Conservation (phyloP, 1,140 invertebrate species). For the Steinernema feltiae region DNA sequence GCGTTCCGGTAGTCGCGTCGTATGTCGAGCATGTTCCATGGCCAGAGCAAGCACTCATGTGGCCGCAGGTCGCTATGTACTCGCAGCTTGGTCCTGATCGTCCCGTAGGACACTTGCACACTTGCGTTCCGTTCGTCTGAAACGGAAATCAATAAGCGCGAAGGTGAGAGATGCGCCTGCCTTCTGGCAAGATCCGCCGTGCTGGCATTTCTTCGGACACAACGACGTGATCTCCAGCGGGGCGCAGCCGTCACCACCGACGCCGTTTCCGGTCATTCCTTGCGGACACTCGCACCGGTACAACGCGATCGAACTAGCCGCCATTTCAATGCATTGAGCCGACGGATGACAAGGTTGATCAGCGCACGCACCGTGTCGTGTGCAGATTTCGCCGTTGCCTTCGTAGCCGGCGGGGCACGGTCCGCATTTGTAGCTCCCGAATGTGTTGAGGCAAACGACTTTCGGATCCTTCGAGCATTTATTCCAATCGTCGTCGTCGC, state of each 20-base stretch:
- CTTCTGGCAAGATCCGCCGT: constrained; percentile 52
- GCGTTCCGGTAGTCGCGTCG: background rate
- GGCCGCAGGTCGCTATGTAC: constrained; percentile 25
- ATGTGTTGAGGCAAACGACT: constrained; percentile 54
- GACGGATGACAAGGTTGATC: constrained; percentile 58
- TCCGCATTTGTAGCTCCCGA: constrained; percentile 59
- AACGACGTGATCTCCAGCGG: background rate
- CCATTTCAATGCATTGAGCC: constrained; percentile 56
- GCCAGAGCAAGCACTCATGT: background rate
- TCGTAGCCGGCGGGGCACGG: constrained; percentile 60
- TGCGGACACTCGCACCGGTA: constrained; percentile 56
- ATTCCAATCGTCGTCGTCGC: constrained; percentile 38
- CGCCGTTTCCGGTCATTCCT: constrained; percentile 59
- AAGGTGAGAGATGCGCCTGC: background rate
- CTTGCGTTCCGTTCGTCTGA: constrained; percentile 23
- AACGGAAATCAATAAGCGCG: background rate
- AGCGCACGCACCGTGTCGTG: constrained; percentile 54
- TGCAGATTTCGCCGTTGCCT: constrained; percentile 59
- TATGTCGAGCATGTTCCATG: background rate
- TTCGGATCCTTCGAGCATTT: constrained; percentile 48
- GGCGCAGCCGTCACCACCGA: constrained; percentile 57
- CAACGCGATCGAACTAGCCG: constrained; percentile 33
- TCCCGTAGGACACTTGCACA: constrained; percentile 55
- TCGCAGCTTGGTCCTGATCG: constrained; percentile 57
- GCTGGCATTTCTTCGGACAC: constrained; percentile 25